These are phyloP conservation scores for Tiliacea aurago DNA, from an alignment of 2,888 invertebrate species.

Conservation along the genomic window DNA sequence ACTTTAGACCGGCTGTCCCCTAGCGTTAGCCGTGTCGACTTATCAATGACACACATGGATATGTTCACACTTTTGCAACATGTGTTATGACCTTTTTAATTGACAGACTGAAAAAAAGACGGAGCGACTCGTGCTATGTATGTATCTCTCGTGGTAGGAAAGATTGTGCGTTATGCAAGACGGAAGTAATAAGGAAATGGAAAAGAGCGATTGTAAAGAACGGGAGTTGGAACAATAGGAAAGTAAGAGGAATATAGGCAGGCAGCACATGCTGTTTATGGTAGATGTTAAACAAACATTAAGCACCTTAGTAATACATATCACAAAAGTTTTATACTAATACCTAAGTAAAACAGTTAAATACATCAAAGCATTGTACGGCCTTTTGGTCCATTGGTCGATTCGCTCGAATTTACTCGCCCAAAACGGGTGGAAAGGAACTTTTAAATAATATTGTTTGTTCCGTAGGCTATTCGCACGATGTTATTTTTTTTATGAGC, in stretches of 20 bases:
- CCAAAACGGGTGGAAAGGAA: no score
- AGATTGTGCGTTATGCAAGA: slow-evolving; percentile 61
- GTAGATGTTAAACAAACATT: slow-evolving; percentile 37
- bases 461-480: no score
- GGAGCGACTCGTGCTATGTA: slow-evolving; percentile 54
- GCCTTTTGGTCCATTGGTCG: no score
- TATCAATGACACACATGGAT: slow-evolving; percentile 64
- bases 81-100: slow-evolving; percentile 66
- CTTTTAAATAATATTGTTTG: no score
- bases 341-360: slow-evolving; percentile 2
- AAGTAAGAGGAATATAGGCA: slow-evolving; percentile 51
- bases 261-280: slow-evolving; percentile 27
- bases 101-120: slow-evolving; percentile 63
- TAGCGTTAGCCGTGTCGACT: slow-evolving; percentile 56
- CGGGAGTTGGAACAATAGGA: slow-evolving; percentile 58
- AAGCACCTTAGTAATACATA: slow-evolving; percentile 16
- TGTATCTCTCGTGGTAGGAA: no score
- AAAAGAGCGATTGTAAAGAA: slow-evolving; percentile 53
- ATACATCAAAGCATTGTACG: slow-evolving; percentile 19
- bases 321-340: slow-evolving; percentile 19
- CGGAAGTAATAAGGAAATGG: slow-evolving; percentile 66
- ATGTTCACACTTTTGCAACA: slow-evolving; percentile 69
- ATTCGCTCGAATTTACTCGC: no score
- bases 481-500: no score
- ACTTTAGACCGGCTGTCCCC: slow-evolving; percentile 65